Conservation (phyloP, 2,113 vertebrate species). For the Nibea coibor region DNA sequence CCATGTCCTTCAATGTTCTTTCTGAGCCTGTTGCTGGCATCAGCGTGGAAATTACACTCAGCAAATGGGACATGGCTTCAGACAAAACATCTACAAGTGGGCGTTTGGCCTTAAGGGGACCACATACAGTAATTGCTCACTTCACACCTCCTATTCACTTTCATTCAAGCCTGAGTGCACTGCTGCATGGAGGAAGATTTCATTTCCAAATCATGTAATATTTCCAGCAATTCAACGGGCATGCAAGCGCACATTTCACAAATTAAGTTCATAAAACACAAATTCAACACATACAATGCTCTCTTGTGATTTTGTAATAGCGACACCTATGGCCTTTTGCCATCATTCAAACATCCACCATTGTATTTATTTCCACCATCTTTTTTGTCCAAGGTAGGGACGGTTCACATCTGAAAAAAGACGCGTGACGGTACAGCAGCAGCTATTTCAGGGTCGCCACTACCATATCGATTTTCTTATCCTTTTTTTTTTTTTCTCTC, state of each 20-base stretch:
- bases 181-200: conserved; percentile 20
- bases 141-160: conserved; percentile 51
- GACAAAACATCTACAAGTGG: conserved; percentile 48
- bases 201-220: conserved; percentile 25
- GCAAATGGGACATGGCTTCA: conserved; percentile 34
- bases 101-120: conserved; percentile 35
- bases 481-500: conserved; percentile 48
- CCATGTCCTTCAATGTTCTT: background rate
- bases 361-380: conserved; percentile 11
- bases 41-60: conserved; percentile 17
- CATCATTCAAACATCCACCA: background rate
- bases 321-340: background rate
- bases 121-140: conserved; percentile 29
- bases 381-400: conserved; percentile 7
- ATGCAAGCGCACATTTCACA: background rate
- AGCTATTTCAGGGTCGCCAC: conserved; percentile 66
- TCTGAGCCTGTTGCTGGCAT: conserved; percentile 27
- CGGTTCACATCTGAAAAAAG: conserved; percentile 33
- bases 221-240: conserved; percentile 18
- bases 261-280: background rate
- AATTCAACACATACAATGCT: conserved; percentile 1
- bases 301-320: background rate
- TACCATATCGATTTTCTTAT: conserved; percentile 69
- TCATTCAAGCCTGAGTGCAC: conserved; percentile 26
- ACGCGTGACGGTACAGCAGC: conserved; percentile 32